phyloP scores from a whole-genome alignment of 2,888 invertebrate genomes.

The Drosophila paranaensis region DNA sequence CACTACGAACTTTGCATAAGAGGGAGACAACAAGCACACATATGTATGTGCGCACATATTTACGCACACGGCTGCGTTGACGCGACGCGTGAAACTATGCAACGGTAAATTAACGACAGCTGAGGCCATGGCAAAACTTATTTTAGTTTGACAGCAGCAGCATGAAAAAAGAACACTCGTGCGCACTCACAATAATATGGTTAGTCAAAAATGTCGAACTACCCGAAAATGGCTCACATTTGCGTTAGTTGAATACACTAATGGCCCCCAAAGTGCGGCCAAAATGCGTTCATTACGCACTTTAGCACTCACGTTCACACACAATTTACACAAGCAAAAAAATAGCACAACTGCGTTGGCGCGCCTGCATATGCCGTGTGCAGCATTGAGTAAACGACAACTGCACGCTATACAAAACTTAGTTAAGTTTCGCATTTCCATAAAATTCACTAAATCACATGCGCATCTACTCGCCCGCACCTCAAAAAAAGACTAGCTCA shows the following conservation, averaged over 20 bases:
- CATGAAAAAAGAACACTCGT: neutral
- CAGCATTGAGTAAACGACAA: neutral
- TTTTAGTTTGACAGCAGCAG: slow-evolving; percentile 41
- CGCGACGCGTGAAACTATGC: slow-evolving; percentile 54
- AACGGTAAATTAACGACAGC: slow-evolving; percentile 27
- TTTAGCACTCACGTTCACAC: neutral
- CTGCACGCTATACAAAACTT: too few species aligned
- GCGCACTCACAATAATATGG: neutral
- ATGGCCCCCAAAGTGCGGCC: neutral
- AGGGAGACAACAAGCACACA: neutral
- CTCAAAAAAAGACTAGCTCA: neutral
- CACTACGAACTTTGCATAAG: slow-evolving; percentile 14
- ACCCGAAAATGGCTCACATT: too few species aligned
- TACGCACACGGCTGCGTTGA: slow-evolving; percentile 8
- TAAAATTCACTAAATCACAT: neutral
- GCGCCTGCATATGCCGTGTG: neutral
- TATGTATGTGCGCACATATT: slow-evolving; percentile 3
- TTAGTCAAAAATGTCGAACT: neutral
- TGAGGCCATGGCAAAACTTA: slow-evolving; percentile 24
- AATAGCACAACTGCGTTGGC: neutral
- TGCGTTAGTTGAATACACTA: neutral
- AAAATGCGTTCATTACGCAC: neutral
- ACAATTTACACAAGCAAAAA: neutral
- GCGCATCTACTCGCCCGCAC: neutral
- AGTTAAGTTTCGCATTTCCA: neutral